phyloP scores from a whole-genome alignment of 2,888 invertebrate genomes.

The Timema cristinae region DNA sequence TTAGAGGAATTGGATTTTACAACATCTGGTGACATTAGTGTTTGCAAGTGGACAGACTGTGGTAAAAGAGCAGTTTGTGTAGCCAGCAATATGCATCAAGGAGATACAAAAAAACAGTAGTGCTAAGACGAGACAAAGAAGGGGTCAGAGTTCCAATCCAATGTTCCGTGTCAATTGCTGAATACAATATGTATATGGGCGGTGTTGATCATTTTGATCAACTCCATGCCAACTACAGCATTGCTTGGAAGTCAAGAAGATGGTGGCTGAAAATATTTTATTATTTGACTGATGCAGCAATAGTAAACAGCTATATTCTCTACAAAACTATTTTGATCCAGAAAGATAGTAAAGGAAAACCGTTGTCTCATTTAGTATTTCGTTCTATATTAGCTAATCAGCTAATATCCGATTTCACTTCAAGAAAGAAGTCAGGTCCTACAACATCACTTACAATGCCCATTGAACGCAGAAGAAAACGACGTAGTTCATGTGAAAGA shows the following conservation, averaged over 20 bases:
- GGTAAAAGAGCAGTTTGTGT: constrained; percentile 35
- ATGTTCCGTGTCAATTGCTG: constrained; percentile 34
- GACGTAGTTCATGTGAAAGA: no score
- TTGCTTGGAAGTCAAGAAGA: constrained; percentile 37
- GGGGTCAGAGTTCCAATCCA: constrained; percentile 33
- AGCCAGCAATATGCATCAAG: constrained; percentile 34
- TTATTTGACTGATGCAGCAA: constrained; percentile 37
- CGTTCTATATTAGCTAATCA: constrained; percentile 27
- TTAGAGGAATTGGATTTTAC: constrained; percentile 34
- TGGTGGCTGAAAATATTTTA: constrained; percentile 40
- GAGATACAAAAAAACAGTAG: constrained; percentile 28
- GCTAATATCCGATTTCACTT: constrained; percentile 24
- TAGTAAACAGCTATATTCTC: constrained; percentile 34
- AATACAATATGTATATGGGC: constrained; percentile 39
- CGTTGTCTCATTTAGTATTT: constrained; percentile 25
- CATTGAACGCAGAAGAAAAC: constrained; percentile 8
- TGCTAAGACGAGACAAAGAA: constrained; percentile 34
- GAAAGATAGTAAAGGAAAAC: constrained; percentile 23
- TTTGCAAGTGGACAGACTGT: constrained; percentile 38
- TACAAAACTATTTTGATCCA: constrained; percentile 26
- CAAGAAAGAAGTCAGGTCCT: constrained; percentile 16
- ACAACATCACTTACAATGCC: constrained; percentile 25
- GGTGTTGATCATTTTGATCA: constrained; percentile 39
- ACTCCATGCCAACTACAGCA: constrained; percentile 34
- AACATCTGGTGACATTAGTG: constrained; percentile 32